Evolutionary conservation across 2,797 vertebrate genomes (phyloP), one percentile per base, ranked within the genome.

Genomic region (Anguilla obscura): DNA sequence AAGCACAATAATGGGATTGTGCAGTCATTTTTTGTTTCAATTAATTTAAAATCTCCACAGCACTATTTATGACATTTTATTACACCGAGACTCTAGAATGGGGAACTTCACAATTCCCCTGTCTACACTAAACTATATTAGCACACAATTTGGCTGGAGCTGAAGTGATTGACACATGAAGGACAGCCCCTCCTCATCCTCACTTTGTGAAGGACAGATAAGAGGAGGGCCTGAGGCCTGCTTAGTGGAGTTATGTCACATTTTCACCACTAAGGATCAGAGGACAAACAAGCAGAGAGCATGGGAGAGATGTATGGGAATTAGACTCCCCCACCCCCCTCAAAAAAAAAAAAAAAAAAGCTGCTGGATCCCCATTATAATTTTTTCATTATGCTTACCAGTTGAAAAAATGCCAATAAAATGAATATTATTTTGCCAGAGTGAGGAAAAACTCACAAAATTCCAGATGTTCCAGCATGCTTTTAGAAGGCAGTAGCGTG

Each of bases 131-230:
- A 36, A 50, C n/a, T 36, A 48, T 50, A 50, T 50, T 45, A 8
- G 21, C 40, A 5, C 24, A n/a, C n/a, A 24, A 18, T 21, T 33
- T 85, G 24, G 50, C 83, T 12, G 2, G 52, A 30, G 33, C 50
- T 27, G n/a, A 14, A 85, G 24, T 85, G 50, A 58, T 54, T 56
- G n/a, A 85, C 27, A 85, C n/a, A 85, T 58, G 83, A 30, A 52
- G 48, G 33, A 56, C n/a, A 27, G 58, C 10, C 50, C 54, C n/a
- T 27, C 54, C 16, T 30, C 52, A 33, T 79, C 33, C 33, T 40
- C 30, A 30, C 54, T 56, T 27, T 54, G 48, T 14, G 83, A 58
- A 54, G 83, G 83, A 30, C 79, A n/a, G 5, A 82, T 0, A 33
- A 30, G 83, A 2, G 9, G 52, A 16, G 3, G 50, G 12, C 30